Conservation (phyloP, 2,888 invertebrate genomes). For the Macaria notata region DNA sequence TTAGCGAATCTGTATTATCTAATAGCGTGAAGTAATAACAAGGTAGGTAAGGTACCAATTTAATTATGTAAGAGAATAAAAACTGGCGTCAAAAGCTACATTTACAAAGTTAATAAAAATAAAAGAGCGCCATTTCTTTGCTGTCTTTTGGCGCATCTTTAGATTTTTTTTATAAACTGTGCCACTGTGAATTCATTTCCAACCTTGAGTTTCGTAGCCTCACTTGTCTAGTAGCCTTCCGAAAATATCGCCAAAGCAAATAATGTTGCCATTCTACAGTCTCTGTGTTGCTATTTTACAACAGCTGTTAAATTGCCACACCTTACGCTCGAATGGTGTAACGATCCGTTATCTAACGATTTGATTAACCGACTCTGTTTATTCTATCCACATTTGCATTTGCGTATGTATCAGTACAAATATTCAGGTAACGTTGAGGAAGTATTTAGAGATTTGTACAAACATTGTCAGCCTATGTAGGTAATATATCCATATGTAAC, state of each 20-base stretch:
- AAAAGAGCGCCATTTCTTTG: neutral
- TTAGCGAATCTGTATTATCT: too few species aligned
- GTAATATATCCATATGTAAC: neutral
- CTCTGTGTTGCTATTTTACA: constrained; percentile 34
- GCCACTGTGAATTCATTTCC: constrained; percentile 2
- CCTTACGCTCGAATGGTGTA: constrained; percentile 30
- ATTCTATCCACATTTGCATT: constrained; percentile 31
- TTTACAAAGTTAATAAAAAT: too few species aligned
- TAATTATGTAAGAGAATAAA: too few species aligned
- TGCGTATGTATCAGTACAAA: constrained; percentile 26
- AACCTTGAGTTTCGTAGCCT: constrained; percentile 24
- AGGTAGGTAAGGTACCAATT: too few species aligned
- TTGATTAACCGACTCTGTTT: constrained; percentile 28
- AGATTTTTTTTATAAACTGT: constrained; percentile 2
- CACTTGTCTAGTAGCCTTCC: constrained; percentile 19
- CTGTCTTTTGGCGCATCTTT: neutral
- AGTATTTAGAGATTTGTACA: constrained; percentile 12
- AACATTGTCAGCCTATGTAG: neutral
- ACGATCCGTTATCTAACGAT: constrained; percentile 20
- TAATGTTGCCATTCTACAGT: constrained; percentile 32
- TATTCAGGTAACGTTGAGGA: constrained; percentile 5
- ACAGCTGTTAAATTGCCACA: constrained; percentile 35
- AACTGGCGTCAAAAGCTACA: too few species aligned
- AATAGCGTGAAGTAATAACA: too few species aligned
- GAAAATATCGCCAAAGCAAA: constrained; percentile 24